Conservation (phyloP, 1,140 invertebrate species). For the Ectropis grisescens region DNA sequence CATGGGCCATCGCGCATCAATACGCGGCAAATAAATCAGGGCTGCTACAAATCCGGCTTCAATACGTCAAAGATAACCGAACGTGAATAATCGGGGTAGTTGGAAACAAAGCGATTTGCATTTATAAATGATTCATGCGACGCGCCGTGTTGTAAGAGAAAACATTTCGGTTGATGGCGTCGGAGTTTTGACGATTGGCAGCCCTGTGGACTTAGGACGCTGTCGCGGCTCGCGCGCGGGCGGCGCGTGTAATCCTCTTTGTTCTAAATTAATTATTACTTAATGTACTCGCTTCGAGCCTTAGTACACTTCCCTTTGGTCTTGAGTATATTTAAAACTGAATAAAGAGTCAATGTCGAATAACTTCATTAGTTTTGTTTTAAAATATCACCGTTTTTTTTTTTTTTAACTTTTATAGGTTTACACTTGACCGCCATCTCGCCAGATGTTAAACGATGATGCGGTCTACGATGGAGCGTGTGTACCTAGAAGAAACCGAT, state of each 20-base stretch:
- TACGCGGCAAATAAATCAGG: constrained; percentile 16
- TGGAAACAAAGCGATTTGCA: constrained; percentile 28
- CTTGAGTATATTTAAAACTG: no score
- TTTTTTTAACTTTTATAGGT: no score
- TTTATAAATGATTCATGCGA: constrained; percentile 34
- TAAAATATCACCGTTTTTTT: no score
- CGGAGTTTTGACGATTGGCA: constrained; percentile 24
- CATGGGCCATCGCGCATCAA: no score
- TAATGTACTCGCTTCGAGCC: no score
- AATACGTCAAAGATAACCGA: constrained; percentile 31
- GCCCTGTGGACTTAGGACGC: constrained; percentile 5
- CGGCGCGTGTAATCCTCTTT: neutral
- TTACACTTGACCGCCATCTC: no score
- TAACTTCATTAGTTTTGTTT: no score
- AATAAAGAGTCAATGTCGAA: no score
- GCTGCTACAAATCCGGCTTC: constrained; percentile 15
- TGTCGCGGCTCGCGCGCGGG: neutral
- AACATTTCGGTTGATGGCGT: constrained; percentile 17
- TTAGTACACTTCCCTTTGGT: no score
- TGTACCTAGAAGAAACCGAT: no score
- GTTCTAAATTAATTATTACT: neutral
- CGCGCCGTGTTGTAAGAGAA: constrained; percentile 19
- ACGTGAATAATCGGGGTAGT: constrained; percentile 28
- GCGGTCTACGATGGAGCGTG: no score
- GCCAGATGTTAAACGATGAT: no score